Percentiles rank a stretch among this genome's conserved stretches.
These are phyloP conservation scores for Tenualosa ilisha DNA, from an alignment of 2,797 vertebrate species.

Conservation along the genomic window DNA sequence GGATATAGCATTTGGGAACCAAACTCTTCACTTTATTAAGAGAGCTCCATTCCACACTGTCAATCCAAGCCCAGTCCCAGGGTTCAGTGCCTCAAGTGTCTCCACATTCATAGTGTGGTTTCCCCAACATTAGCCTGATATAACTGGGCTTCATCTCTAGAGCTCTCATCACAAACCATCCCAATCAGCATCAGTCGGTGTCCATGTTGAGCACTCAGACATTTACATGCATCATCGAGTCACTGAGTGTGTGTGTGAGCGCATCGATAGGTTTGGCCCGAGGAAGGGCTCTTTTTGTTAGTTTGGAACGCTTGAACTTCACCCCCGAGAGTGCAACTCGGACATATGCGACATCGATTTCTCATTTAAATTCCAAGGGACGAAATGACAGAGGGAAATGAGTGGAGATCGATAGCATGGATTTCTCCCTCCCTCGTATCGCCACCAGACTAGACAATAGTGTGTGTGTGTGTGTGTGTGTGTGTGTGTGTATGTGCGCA, in stretches of 20 bases:
- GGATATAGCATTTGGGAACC: too few relatives aligned
- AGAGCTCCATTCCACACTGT: too few relatives aligned
- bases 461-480: background rate
- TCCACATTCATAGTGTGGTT: background rate
- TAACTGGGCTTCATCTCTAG: background rate
- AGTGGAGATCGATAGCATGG: slow-evolving; percentile 46
- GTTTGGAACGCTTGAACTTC: slow-evolving; percentile 23
- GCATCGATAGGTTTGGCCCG: background rate
- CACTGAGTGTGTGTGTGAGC: background rate
- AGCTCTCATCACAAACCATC: background rate
- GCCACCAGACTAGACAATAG: slow-evolving; percentile 32
- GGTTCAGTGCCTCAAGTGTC: background rate
- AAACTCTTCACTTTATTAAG: too few relatives aligned
- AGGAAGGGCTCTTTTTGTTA: background rate
- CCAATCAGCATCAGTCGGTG: background rate
- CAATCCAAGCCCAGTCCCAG: background rate
- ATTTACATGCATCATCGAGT: background rate
- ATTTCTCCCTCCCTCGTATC: slow-evolving; percentile 30
- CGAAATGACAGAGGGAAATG: slow-evolving; percentile 45
- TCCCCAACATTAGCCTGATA: background rate
- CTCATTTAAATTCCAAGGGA: slow-evolving; percentile 49
- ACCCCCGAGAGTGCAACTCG: slow-evolving; percentile 7
- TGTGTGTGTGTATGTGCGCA: background rate
- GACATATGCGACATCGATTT: slow-evolving; percentile 33
- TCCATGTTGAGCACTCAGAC: background rate